Evolutionary conservation across 2,888 invertebrate genomes (phyloP).

Genomic region (Eudasyphora cyanicolor): DNA sequence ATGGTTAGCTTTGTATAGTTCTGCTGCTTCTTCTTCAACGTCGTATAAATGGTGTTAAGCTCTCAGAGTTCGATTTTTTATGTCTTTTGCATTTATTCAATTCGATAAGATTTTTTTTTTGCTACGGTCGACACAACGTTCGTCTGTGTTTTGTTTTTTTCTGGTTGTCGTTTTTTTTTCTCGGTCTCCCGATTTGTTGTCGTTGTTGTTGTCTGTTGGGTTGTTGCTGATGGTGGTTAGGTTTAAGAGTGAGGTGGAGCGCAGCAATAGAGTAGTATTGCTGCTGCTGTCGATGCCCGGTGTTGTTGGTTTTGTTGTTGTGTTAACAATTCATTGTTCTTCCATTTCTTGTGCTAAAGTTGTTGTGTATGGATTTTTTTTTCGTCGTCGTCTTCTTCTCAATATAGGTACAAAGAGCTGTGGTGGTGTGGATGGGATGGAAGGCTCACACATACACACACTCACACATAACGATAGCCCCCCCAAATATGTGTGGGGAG

Average conservation of each 20-base stretch:
- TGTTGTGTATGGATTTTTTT: constrained; percentile 22
- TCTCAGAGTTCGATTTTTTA: constrained; percentile 66
- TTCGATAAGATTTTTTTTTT: constrained; percentile 67
- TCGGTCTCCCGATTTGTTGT: constrained; percentile 44
- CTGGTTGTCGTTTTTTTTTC: constrained; percentile 47
- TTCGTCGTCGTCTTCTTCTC: no score
- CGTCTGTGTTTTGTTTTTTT: constrained; percentile 36
- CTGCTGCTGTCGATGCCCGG: no score
- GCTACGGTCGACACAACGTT: background rate
- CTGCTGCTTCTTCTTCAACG: background rate
- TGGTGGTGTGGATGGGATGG: background rate
- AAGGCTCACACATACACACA: background rate
- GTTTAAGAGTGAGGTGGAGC: no score
- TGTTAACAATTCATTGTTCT: constrained; percentile 66
- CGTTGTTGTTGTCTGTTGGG: constrained; percentile 61
- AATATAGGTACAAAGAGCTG: constrained; percentile 13
- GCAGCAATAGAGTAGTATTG: no score
- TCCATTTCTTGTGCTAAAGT: constrained; percentile 56
- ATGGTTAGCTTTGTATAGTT: constrained; percentile 36
- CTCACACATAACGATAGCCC: no score
- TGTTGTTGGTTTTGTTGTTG: constrained; percentile 53
- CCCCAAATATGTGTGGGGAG: background rate
- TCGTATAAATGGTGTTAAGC: constrained; percentile 63
- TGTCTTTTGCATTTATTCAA: constrained; percentile 67
- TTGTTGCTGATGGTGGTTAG: no score